A percentile compares a stretch with the other conserved stretches of the same genome.
Evolutionary conservation across 1,140 invertebrate genomes (phyloP).

Genomic region (Kradibia gibbosae): DNA sequence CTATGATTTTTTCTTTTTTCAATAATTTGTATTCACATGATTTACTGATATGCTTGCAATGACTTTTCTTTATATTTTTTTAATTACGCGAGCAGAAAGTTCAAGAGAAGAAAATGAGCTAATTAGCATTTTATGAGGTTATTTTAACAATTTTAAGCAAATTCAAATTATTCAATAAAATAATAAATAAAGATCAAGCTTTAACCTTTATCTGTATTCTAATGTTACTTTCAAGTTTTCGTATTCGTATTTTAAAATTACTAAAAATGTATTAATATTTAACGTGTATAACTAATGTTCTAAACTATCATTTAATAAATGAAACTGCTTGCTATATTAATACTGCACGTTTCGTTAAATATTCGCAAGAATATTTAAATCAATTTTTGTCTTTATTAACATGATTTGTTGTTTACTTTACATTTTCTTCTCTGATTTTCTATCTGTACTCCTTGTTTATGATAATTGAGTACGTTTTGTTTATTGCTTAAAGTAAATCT

Average conservation of each 20-base stretch:
- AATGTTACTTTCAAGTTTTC: conserved; percentile 22
- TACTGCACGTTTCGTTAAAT: conserved; percentile 28
- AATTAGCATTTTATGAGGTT: too few species aligned
- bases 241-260: conserved; percentile 13
- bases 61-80: conserved; percentile 13
- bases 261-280: conserved; percentile 27
- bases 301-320: not conserved
- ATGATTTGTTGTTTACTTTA: not conserved
- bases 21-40: conserved; percentile 19
- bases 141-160: conserved; percentile 13
- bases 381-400: not conserved
- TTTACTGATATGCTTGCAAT: conserved; percentile 16
- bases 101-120: conserved; percentile 44
- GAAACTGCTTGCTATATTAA: conserved; percentile 40
- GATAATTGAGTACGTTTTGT: not conserved
- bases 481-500: conserved; percentile 17
- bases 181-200: conserved; percentile 28
- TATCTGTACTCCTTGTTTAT: conserved; percentile 16
- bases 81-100: not conserved
- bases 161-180: not conserved
- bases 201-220: conserved; percentile 29
- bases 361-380: conserved; percentile 14
- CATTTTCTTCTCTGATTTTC: conserved; percentile 43
- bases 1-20: conserved; percentile 37
- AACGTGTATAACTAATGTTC: conserved; percentile 40